A percentile compares a stretch with the other conserved stretches of the same genome.
These are phyloP conservation scores for Dolichopus griseipennis DNA, from an alignment of 2,888 invertebrate species.

Conservation along the genomic window DNA sequence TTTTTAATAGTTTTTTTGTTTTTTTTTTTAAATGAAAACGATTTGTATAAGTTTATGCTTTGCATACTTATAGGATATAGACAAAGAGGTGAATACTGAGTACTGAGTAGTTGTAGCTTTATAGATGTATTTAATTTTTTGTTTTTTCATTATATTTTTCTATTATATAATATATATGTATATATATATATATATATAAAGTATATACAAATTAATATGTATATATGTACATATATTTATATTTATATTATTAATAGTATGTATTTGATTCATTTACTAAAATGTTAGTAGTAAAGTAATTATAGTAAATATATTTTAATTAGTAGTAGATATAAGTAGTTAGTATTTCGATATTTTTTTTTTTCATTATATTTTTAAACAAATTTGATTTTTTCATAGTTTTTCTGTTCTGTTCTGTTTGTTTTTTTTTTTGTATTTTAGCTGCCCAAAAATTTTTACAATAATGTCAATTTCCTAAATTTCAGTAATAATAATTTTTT, in stretches of 20 bases:
- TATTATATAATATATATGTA: too few relatives aligned
- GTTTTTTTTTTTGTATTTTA: background rate
- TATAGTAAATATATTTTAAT: too few relatives aligned
- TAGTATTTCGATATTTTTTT: background rate
- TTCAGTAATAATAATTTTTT: too few relatives aligned
- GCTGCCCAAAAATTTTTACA: background rate
- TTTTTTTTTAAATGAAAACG: background rate
- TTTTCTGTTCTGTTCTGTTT: too few relatives aligned
- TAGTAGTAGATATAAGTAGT: background rate
- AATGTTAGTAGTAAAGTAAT: too few relatives aligned
- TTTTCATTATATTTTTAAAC: background rate
- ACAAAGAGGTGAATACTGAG: background rate
- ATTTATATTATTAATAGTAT: background rate
- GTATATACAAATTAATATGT: background rate
- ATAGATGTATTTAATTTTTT: background rate
- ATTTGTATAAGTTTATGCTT: constrained; percentile 1
- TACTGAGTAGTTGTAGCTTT: background rate
- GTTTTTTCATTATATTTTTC: too few relatives aligned
- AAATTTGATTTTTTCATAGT: background rate
- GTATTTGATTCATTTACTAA: too few relatives aligned
- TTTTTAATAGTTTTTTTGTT: too few relatives aligned
- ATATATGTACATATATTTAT: background rate
- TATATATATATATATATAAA: too few relatives aligned
- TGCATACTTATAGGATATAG: constrained; percentile 3
- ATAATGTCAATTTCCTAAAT: background rate